A percentile compares a stretch with the other conserved stretches of the same genome.
phyloP scores from a whole-genome alignment of 2,113 vertebrate genomes.

The Rhabdornis inornatus region DNA sequence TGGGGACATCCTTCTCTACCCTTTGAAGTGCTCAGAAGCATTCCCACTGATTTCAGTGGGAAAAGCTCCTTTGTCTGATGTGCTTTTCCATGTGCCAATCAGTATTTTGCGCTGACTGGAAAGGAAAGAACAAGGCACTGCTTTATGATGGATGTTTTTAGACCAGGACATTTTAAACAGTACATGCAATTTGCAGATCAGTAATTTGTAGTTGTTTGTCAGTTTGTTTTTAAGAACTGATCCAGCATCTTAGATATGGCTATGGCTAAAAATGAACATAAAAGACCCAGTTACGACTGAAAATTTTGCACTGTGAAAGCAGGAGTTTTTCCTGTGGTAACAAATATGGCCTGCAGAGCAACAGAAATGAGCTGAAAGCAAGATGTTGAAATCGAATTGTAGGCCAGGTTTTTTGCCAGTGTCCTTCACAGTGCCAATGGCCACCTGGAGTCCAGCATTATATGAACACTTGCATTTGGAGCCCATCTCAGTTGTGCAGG shows the following conservation, averaged over 20 bases:
- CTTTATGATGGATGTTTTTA: neutral
- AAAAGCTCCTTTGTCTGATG: neutral
- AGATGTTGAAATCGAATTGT: neutral
- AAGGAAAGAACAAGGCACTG: neutral
- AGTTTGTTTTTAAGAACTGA: neutral
- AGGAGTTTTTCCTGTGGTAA: neutral
- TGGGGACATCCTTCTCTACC: neutral
- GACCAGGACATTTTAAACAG: neutral
- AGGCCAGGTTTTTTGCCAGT: neutral
- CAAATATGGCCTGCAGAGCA: neutral
- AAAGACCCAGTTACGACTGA: neutral
- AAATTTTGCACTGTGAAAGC: neutral
- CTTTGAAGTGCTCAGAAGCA: neutral
- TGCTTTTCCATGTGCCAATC: neutral
- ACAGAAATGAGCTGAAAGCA: neutral
- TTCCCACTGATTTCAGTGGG: neutral
- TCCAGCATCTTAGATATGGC: neutral
- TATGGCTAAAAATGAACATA: neutral
- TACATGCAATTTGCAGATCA: neutral
- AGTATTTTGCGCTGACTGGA: neutral
- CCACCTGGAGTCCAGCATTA: neutral
- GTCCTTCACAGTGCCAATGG: neutral
- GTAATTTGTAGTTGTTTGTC: neutral
- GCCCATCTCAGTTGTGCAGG: neutral
- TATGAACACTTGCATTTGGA: neutral